phyloP scores from a whole-genome alignment of 2,888 invertebrate genomes.

The Drosophila siamana region DNA sequence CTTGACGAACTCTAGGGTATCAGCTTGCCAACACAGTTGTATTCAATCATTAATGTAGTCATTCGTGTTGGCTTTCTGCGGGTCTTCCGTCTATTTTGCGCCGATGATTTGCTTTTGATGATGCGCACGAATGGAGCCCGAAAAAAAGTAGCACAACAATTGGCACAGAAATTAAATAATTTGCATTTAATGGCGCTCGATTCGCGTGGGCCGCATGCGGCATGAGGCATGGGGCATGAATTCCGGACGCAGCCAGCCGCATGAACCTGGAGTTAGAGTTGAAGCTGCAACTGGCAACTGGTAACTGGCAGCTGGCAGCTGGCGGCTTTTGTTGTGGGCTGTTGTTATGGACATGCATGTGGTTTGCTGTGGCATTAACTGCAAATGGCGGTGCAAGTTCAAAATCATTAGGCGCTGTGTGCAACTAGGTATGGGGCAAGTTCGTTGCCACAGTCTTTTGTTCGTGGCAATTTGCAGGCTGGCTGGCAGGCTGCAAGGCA shows the following conservation, averaged over 20 bases:
- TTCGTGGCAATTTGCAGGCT: slow-evolving; percentile 31
- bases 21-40: neutral
- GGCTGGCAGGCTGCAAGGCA: neutral
- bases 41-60: neutral
- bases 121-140: slow-evolving; percentile 73
- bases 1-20: neutral
- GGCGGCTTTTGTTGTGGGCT: slow-evolving; percentile 10
- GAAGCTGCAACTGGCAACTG: slow-evolving; percentile 5
- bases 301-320: slow-evolving; percentile 10
- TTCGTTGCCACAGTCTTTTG: slow-evolving; percentile 59
- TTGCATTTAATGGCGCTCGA: slow-evolving; percentile 75
- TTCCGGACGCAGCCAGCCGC: slow-evolving; percentile 25
- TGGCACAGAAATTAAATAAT: slow-evolving; percentile 81
- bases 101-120: slow-evolving; percentile 76
- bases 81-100: slow-evolving; percentile 37
- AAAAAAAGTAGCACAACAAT: slow-evolving; percentile 77
- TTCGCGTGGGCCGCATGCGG: slow-evolving; percentile 69
- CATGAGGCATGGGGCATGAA: slow-evolving; percentile 35
- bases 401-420: slow-evolving; percentile 67
- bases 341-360: slow-evolving; percentile 52
- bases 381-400: slow-evolving; percentile 77
- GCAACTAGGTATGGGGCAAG: slow-evolving; percentile 34
- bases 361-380: slow-evolving; percentile 64
- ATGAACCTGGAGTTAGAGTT: slow-evolving; percentile 10
- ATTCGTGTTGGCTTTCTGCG: slow-evolving; percentile 7